Base-by-base conservation (phyloP, 2,888 invertebrate genomes). In the Spodoptera exigua region DNA sequence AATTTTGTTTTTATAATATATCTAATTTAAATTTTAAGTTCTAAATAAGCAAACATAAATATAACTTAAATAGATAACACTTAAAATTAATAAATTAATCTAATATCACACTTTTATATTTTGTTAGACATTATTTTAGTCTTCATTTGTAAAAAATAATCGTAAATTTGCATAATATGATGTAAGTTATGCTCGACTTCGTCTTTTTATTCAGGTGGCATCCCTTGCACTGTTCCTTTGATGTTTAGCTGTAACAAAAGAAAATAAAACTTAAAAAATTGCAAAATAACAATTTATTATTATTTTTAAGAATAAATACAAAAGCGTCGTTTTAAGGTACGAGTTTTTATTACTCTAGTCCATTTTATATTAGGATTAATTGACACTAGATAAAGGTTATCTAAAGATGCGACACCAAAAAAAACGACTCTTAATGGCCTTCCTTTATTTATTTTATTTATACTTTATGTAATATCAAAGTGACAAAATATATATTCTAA, bases 41-140 rank as follows among this genome's bases (percentile, higher is more conserved):
- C 1, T 46, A 58, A 59, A 60, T 70, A 65, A 62, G 57, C 43
- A 62, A 60, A 67, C 56, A 78, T 78, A 70, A 72, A 80, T 75
- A 75, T 48, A 64, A 74, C 61, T 70, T 71, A 64, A 61, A 66
- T 75, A 90, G 91, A 91, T 92, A 93, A 88, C 87, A 84, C 89
- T 89, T 90, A 91, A 0, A 7, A 27, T 7, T 27, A 68, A 43
- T 43, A 84, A 86, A 70, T 76, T 89, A 85, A 62, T 75, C 91
- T 93, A 94, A 89, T 94, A 94, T 93, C 93, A 93, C 93, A 93
- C 90, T 90, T 89, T 76, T 74, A 74, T 79, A 78, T 76, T 81
- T 80, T 78, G 68, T 70, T 65, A 77, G 65, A 76, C 74, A 18
- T 57, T 12, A 2, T 51, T n/a, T 46, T 17, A 46, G 69, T 72